phyloP scores from a whole-genome alignment of 2,888 invertebrate species.

The Acanthosepion lycidas region DNA sequence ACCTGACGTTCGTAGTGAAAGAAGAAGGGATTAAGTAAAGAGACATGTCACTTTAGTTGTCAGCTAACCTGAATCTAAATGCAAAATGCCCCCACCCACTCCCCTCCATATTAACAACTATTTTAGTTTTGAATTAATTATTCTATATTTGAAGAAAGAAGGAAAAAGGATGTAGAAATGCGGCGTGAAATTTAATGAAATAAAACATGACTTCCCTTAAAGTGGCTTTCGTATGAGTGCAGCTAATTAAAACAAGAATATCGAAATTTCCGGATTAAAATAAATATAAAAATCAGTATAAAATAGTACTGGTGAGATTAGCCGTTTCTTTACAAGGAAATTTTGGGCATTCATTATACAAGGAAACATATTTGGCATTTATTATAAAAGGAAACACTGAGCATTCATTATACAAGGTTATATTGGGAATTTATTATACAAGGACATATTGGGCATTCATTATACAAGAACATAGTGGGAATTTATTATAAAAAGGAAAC shows the following conservation, averaged over 20 bases:
- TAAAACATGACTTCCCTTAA: background rate
- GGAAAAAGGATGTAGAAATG: background rate
- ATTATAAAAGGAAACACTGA: too few relatives aligned
- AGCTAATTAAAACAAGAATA: background rate
- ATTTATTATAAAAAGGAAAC: too few relatives aligned
- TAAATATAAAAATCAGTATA: background rate
- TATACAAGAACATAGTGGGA: too few relatives aligned
- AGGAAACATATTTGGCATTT: too few relatives aligned
- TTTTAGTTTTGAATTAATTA: background rate
- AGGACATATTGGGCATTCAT: too few relatives aligned
- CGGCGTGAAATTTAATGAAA: background rate
- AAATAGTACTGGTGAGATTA: too few relatives aligned
- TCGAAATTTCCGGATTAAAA: background rate
- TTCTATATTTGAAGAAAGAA: background rate
- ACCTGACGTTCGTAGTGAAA: background rate
- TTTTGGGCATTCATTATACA: too few relatives aligned
- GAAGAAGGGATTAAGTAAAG: background rate
- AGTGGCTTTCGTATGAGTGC: background rate
- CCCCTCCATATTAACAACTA: background rate
- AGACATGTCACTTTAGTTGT: background rate
- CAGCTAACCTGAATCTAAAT: background rate
- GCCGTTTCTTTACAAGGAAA: too few relatives aligned
- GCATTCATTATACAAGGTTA: too few relatives aligned
- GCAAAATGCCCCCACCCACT: background rate
- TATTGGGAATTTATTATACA: too few relatives aligned